These are phyloP conservation scores for Venturia canescens DNA, from an alignment of 1,140 invertebrate species.

Conservation along the genomic window DNA sequence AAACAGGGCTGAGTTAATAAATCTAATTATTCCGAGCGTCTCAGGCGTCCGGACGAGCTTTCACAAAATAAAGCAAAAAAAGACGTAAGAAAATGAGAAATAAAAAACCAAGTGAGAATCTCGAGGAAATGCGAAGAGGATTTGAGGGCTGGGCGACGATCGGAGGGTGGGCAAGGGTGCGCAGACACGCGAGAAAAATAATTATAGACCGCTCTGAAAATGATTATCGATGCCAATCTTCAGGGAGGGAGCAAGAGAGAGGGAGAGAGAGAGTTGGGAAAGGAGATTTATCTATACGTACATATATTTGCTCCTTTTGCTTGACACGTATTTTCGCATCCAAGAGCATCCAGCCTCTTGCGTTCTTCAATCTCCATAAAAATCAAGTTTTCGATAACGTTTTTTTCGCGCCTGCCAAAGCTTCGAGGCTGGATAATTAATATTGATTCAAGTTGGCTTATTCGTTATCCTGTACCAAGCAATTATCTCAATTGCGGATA, in stretches of 20 bases:
- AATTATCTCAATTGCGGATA: no score
- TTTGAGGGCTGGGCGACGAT: neutral
- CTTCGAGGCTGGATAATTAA: conserved; percentile 17
- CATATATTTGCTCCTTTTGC: neutral
- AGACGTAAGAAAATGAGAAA: conserved; percentile 38
- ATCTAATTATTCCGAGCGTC: conserved; percentile 63
- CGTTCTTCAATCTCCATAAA: conserved; percentile 30
- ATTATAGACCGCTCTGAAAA: conserved; percentile 36
- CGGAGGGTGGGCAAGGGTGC: neutral
- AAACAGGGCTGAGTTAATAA: conserved; percentile 67
- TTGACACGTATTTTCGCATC: neutral
- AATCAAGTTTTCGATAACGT: conserved; percentile 37
- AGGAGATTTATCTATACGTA: neutral
- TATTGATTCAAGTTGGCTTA: conserved; percentile 28
- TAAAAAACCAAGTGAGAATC: conserved; percentile 26
- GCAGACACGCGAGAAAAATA: conserved; percentile 45
- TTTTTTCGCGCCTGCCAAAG: conserved; percentile 15
- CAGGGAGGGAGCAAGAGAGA: neutral
- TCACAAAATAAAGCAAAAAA: conserved; percentile 24
- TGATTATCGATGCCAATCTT: conserved; percentile 44
- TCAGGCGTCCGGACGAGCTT: conserved; percentile 20
- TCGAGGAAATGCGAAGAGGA: conserved; percentile 20
- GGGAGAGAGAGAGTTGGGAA: neutral
- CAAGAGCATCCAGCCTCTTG: neutral
- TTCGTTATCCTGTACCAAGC: no score